Conservation (phyloP, 2,888 invertebrate genomes). For the Diaprepes abbreviatus region DNA sequence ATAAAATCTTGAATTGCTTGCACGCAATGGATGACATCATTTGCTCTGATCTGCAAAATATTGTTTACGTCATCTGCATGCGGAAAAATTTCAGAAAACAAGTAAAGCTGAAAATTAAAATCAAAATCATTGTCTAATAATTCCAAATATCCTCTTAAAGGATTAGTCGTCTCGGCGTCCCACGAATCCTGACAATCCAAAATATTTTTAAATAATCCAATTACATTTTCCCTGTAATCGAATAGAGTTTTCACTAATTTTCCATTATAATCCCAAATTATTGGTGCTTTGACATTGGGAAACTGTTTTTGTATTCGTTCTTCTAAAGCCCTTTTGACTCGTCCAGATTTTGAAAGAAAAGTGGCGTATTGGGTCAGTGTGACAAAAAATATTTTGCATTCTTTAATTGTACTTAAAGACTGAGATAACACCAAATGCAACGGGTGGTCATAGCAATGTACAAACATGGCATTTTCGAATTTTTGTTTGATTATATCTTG, state of each 20-base stretch:
- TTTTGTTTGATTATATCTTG: conserved; percentile 56
- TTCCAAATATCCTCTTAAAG: conserved; percentile 35
- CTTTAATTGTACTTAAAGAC: conserved; percentile 42
- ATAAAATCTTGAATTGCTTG: too few relatives aligned
- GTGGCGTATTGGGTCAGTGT: conserved; percentile 52
- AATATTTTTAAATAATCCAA: conserved; percentile 40
- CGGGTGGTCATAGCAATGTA: conserved; percentile 48
- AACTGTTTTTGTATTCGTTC: conserved; percentile 39
- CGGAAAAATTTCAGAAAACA: conserved; percentile 48
- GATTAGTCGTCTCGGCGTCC: conserved; percentile 43
- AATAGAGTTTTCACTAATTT: conserved; percentile 48
- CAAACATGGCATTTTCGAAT: conserved; percentile 51
- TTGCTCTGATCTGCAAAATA: conserved; percentile 20
- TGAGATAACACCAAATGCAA: conserved; percentile 51
- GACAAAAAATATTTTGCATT: conserved; percentile 55
- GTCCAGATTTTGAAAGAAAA: conserved; percentile 53
- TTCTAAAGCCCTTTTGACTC: conserved; percentile 47
- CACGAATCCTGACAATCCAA: conserved; percentile 38
- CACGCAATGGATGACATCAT: conserved; percentile 17
- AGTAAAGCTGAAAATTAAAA: conserved; percentile 48
- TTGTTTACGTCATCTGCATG: not conserved
- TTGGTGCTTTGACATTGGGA: conserved; percentile 43
- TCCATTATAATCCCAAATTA: conserved; percentile 49
- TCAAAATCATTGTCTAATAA: conserved; percentile 40
- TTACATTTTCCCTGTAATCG: conserved; percentile 24